A percentile compares a stretch with the other conserved stretches of the same genome.
Evolutionary conservation across 2,888 invertebrate species (phyloP).

Genomic region (Panorpa germanica): DNA sequence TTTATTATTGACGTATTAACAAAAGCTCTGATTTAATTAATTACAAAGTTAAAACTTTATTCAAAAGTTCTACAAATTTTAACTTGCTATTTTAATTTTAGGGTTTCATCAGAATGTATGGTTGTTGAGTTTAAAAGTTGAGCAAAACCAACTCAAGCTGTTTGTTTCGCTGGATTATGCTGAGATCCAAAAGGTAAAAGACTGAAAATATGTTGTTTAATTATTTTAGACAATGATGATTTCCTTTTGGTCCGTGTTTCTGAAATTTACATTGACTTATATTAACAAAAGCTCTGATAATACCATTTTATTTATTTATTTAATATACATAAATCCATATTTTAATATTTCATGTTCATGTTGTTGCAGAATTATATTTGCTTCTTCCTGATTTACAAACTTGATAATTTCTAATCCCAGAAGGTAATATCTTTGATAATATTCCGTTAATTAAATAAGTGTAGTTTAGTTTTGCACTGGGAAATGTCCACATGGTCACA

Average conservation of each 20-base stretch:
- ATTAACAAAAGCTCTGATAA: slow-evolving; percentile 13
- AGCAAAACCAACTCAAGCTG: slow-evolving; percentile 97
- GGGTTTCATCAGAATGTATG: slow-evolving; percentile 85
- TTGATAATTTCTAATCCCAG: too few species aligned
- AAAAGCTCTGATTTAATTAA: slow-evolving; percentile 12
- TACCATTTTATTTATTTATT: too few species aligned
- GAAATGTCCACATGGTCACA: background rate
- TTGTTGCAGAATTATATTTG: too few species aligned
- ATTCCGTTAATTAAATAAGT: slow-evolving; percentile 8
- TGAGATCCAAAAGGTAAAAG: slow-evolving; percentile 86
- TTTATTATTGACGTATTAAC: slow-evolving; percentile 15
- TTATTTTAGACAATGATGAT: too few species aligned
- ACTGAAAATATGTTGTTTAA: too few species aligned
- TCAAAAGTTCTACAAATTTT: too few species aligned
- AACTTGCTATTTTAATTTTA: slow-evolving; percentile 21
- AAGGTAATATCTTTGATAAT: slow-evolving; percentile 2
- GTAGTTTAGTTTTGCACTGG: background rate
- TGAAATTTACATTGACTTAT: slow-evolving; percentile 17
- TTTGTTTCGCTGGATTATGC: slow-evolving; percentile 84
- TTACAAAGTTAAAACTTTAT: background rate
- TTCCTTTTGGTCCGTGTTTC: slow-evolving; percentile 19
- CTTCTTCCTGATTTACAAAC: too few species aligned
- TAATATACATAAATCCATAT: too few species aligned
- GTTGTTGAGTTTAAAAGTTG: slow-evolving; percentile 88
- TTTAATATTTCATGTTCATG: too few species aligned